Evolutionary conservation across 2,113 vertebrate species (phyloP).

Genomic region (Calyptommatus sinebrachiatus): DNA sequence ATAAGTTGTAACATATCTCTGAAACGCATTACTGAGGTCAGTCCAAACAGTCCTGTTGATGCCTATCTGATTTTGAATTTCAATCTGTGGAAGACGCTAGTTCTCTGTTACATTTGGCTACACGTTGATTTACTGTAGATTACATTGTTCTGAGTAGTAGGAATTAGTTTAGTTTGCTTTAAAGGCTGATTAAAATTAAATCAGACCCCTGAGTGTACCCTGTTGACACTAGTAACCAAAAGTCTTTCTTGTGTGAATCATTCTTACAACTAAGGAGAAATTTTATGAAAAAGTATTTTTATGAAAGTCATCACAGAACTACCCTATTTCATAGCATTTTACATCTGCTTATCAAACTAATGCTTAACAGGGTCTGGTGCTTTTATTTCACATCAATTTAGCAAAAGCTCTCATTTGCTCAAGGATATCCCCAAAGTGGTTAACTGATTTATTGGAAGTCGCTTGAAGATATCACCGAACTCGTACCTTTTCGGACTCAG

Average conservation of each 20-base stretch:
- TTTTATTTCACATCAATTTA: neutral
- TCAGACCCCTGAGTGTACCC: slow-evolving; percentile 8
- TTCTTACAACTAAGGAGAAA: neutral
- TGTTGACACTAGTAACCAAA: slow-evolving; percentile 10
- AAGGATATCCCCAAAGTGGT: neutral
- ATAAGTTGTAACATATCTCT: too few species aligned
- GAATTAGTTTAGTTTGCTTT: slow-evolving; percentile 19
- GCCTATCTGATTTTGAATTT: slow-evolving; percentile 8
- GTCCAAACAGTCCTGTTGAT: neutral
- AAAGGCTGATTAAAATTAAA: slow-evolving; percentile 31
- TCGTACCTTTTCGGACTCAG: neutral
- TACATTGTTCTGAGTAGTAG: neutral
- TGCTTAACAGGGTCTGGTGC: neutral
- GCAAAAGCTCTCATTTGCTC: neutral
- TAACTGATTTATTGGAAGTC: neutral
- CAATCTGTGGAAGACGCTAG: slow-evolving; percentile 2
- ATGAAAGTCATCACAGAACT: neutral
- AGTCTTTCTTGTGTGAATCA: slow-evolving; percentile 9
- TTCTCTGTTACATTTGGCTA: slow-evolving; percentile 20
- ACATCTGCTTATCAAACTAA: neutral
- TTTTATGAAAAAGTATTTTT: neutral
- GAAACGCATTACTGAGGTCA: too few species aligned
- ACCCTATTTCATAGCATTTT: neutral
- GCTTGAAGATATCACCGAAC: neutral
- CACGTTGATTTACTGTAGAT: slow-evolving; percentile 15